These are phyloP conservation scores for Ardeotis arabs DNA, from an alignment of 2,113 vertebrate species.

Conservation along the genomic window DNA sequence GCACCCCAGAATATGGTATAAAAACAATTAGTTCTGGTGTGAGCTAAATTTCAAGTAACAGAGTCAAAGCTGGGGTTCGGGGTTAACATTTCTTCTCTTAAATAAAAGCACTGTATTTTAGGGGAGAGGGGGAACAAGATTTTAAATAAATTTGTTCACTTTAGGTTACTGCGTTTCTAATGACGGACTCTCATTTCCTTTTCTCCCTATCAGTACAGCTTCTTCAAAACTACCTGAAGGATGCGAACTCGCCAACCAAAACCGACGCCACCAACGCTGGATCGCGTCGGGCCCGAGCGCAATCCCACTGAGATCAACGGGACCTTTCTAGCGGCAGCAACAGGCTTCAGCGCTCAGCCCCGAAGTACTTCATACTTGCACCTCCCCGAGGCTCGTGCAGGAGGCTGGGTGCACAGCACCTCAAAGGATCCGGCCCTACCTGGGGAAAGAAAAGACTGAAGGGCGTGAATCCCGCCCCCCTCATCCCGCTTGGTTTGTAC, in stretches of 20 bases:
- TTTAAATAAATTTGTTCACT: conserved; percentile 31
- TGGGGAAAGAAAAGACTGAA: conserved; percentile 66
- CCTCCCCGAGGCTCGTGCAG: not conserved
- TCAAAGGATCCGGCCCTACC: conserved; percentile 34
- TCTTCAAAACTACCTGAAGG: conserved; percentile 59
- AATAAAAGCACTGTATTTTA: conserved; percentile 54
- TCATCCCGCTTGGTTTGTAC: conserved; percentile 70
- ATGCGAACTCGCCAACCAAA: conserved; percentile 20
- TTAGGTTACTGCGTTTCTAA: conserved; percentile 33
- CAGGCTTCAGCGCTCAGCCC: not conserved
- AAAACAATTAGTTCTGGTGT: conserved; percentile 70
- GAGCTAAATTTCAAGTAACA: conserved; percentile 69
- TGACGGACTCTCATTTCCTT: conserved; percentile 36
- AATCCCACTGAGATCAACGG: not conserved
- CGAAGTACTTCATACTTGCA: not conserved
- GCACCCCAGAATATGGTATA: conserved; percentile 77
- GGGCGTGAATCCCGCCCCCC: not conserved
- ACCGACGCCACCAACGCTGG: not conserved
- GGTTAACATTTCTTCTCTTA: conserved; percentile 42
- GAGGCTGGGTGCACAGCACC: conserved; percentile 60
- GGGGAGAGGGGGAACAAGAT: conserved; percentile 32
- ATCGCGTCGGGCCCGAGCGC: not conserved
- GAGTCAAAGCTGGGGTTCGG: conserved; percentile 53
- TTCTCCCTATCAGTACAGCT: conserved; percentile 38
- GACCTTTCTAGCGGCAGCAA: not conserved